phyloP scores from a whole-genome alignment of 2,113 vertebrate species.

The Poecilia latipinna region DNA sequence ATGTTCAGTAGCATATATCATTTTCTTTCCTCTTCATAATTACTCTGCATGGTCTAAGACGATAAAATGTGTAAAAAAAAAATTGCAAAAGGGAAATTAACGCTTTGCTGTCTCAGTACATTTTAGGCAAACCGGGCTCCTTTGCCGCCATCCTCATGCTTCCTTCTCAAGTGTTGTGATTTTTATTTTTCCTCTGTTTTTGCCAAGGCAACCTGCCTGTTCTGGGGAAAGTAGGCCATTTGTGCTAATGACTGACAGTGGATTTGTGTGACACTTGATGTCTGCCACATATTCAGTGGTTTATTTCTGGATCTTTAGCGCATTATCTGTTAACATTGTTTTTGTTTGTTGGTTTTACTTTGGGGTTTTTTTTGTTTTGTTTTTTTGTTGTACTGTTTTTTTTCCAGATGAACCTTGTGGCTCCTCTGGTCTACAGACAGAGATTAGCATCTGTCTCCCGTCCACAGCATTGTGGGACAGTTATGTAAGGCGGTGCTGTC shows the following conservation, averaged over 20 bases:
- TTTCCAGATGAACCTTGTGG: slow-evolving; percentile 25
- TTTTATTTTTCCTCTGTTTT: slow-evolving; percentile 17
- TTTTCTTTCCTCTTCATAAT: background rate
- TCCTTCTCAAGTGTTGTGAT: background rate
- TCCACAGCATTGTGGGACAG: slow-evolving; percentile 18
- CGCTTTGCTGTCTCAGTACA: slow-evolving; percentile 8
- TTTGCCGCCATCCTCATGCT: slow-evolving; percentile 19
- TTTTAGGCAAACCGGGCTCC: slow-evolving; percentile 32
- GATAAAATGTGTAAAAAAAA: background rate
- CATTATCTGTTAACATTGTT: slow-evolving; percentile 33
- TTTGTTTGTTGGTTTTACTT: background rate
- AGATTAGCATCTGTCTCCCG: slow-evolving; percentile 48
- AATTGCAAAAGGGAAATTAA: background rate
- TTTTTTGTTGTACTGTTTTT: background rate
- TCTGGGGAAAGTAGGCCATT: slow-evolving; percentile 58
- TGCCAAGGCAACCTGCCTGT: slow-evolving; percentile 22
- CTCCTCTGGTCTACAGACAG: slow-evolving; percentile 19
- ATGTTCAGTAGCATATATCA: background rate
- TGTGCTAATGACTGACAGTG: slow-evolving; percentile 39
- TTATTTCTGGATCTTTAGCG: slow-evolving; percentile 45
- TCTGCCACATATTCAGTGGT: slow-evolving; percentile 18
- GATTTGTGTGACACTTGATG: slow-evolving; percentile 30
- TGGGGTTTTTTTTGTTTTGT: slow-evolving; percentile 1
- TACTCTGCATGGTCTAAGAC: background rate
- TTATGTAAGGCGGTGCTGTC: slow-evolving; percentile 48